phyloP scores from a whole-genome alignment of 2,797 vertebrate genomes.

The Amazona finschi region DNA sequence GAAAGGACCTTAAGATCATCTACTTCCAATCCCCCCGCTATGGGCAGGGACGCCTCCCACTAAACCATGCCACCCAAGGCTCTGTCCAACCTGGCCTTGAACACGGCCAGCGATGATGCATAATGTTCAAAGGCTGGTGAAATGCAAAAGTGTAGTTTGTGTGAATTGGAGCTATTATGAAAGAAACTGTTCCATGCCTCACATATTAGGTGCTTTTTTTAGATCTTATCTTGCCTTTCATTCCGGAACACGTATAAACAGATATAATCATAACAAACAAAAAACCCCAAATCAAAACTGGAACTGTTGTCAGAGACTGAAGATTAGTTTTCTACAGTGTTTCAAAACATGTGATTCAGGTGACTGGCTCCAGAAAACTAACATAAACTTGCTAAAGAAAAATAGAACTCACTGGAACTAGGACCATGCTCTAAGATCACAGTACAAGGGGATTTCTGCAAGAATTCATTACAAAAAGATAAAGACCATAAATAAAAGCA shows the following conservation, averaged over 20 bases:
- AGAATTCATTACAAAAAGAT: not conserved
- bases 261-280: conserved; percentile 1
- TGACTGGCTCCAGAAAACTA: not conserved
- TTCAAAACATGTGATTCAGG: not conserved
- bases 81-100: too few relatives aligned
- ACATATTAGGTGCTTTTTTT: not conserved
- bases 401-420: not conserved
- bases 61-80: too few relatives aligned
- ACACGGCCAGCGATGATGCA: too few relatives aligned
- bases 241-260: conserved; percentile 14
- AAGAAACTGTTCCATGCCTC: not conserved
- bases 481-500: not conserved
- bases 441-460: not conserved
- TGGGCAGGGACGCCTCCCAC: too few relatives aligned
- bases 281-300: not conserved
- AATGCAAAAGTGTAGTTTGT: not conserved
- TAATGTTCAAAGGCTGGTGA: not conserved
- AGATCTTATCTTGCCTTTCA: conserved; percentile 29
- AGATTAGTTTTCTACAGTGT: not conserved
- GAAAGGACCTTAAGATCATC: too few relatives aligned
- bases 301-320: not conserved
- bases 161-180: not conserved
- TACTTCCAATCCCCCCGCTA: too few relatives aligned
- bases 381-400: not conserved
- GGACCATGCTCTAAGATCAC: not conserved